phyloP scores from a whole-genome alignment of 2,797 vertebrate genomes.

The Platyrinchus mystaceus region DNA sequence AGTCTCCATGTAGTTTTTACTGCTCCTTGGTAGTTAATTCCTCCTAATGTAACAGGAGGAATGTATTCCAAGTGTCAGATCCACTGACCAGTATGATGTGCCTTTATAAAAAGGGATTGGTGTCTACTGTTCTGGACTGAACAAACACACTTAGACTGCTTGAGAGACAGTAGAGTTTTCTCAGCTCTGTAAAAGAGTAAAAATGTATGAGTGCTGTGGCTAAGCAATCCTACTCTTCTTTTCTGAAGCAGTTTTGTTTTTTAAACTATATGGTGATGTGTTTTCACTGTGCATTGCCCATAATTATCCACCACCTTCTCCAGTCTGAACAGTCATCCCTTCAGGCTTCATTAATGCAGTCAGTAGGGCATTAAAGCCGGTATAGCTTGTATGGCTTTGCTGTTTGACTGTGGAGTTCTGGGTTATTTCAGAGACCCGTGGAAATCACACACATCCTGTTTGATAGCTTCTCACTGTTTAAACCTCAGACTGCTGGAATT shows the following conservation, averaged over 20 bases:
- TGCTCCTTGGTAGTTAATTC: background rate
- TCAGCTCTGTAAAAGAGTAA: background rate
- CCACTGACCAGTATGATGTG: background rate
- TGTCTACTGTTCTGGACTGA: background rate
- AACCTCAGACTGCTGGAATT: background rate
- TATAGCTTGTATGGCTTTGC: background rate
- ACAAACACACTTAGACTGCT: background rate
- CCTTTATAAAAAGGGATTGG: background rate
- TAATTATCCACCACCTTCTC: background rate
- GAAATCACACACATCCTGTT: background rate
- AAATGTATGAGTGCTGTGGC: background rate
- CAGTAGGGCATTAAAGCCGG: background rate
- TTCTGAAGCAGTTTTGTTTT: background rate
- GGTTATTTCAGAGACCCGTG: background rate
- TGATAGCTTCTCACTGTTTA: background rate
- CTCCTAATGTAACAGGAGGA: background rate
- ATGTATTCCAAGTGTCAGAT: background rate
- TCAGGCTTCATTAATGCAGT: constrained; percentile 7
- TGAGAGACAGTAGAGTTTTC: background rate
- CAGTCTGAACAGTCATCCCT: background rate
- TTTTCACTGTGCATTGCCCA: background rate
- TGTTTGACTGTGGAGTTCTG: background rate
- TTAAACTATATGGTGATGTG: background rate
- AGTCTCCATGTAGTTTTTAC: background rate
- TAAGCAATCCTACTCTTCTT: background rate